These are phyloP conservation scores for Engraulis encrasicolus DNA, from an alignment of 2,113 vertebrate genomes.

Conservation along the genomic window DNA sequence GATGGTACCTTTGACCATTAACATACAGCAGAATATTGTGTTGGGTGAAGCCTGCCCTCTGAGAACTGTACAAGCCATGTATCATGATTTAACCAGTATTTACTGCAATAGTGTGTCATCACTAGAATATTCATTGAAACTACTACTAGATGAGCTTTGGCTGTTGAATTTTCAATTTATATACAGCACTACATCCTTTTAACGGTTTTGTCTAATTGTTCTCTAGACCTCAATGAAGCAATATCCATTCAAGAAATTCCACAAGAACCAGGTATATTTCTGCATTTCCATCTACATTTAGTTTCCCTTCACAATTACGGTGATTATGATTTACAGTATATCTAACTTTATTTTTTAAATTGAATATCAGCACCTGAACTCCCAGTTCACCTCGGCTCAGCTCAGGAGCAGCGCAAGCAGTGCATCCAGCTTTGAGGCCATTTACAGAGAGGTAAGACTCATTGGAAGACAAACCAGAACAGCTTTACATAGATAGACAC, in stretches of 20 bases:
- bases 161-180: slow-evolving; percentile 44
- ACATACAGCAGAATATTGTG: no score
- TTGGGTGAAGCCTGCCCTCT: no score
- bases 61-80: no score
- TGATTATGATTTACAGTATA: no score
- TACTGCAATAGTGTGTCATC: no score
- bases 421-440: slow-evolving; percentile 62
- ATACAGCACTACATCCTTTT: not conserved
- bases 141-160: not conserved
- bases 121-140: no score
- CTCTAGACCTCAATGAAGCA: not conserved
- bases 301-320: no score
- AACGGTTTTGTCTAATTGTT: not conserved
- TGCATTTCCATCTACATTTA: not conserved
- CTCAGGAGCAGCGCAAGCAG: slow-evolving; percentile 54
- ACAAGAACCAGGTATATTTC: slow-evolving; percentile 11
- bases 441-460: slow-evolving; percentile 58
- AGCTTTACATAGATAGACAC: no score
- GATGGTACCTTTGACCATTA: no score
- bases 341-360: not conserved
- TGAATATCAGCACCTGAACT: not conserved
- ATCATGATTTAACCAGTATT: no score
- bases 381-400: slow-evolving; percentile 22
- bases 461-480: not conserved
- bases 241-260: slow-evolving; percentile 17